phyloP scores from a whole-genome alignment of 2,113 vertebrate genomes.

The Scalopus aquaticus region DNA sequence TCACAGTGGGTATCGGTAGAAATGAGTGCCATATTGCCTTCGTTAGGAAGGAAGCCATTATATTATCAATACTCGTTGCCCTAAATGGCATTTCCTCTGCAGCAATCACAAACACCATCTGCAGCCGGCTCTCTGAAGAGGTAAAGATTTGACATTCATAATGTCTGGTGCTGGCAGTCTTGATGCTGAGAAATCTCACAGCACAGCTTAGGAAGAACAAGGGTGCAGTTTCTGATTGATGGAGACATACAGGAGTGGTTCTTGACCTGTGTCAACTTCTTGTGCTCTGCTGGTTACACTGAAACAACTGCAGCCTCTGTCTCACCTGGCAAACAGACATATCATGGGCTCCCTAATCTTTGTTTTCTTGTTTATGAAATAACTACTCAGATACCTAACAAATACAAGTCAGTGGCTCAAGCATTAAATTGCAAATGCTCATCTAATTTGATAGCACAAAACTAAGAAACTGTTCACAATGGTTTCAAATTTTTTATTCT shows the following conservation, averaged over 20 bases:
- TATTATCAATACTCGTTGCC: slow-evolving; percentile 44
- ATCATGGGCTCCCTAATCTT: not conserved
- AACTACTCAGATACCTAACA: too few species aligned
- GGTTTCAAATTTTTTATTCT: too few species aligned
- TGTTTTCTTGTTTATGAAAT: too few species aligned
- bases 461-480: too few species aligned
- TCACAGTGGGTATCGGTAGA: slow-evolving; percentile 28
- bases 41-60: slow-evolving; percentile 37
- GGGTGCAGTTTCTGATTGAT: not conserved
- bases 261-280: not conserved
- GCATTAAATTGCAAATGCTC: too few species aligned
- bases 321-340: not conserved
- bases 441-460: too few species aligned
- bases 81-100: slow-evolving; percentile 57
- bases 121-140: not conserved
- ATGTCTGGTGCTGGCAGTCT: not conserved
- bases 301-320: not conserved
- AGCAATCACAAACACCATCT: slow-evolving; percentile 42
- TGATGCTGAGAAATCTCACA: slow-evolving; percentile 19
- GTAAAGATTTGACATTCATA: slow-evolving; percentile 36
- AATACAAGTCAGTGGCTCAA: too few species aligned
- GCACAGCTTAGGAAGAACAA: not conserved
- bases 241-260: not conserved
- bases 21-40: not conserved
- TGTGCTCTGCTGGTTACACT: not conserved